Evolutionary conservation across 2,888 invertebrate genomes (phyloP).

Genomic region (Hofmannophila pseudospretella): DNA sequence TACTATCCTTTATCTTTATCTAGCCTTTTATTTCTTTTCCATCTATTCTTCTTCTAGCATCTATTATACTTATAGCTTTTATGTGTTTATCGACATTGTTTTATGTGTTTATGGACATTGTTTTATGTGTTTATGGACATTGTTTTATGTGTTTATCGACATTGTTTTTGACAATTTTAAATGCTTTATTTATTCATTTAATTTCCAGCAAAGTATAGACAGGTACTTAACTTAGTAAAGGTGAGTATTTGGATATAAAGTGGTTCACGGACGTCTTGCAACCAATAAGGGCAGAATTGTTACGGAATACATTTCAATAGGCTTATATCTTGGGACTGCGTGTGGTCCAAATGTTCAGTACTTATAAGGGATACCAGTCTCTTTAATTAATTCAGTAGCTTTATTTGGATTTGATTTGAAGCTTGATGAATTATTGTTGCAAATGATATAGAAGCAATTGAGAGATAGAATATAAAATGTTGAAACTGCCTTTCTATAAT

Average conservation of each 20-base stretch:
- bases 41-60: too few species aligned
- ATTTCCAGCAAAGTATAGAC: background rate
- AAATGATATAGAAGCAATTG: conserved; percentile 4
- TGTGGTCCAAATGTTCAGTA: conserved; percentile 36
- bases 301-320: conserved; percentile 18
- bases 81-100: too few species aligned
- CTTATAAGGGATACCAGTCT: conserved; percentile 28
- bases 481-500: too few species aligned
- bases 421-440: conserved; percentile 8
- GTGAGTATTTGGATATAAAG: background rate
- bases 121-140: too few species aligned
- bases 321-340: conserved; percentile 18
- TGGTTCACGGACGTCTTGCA: conserved; percentile 17
- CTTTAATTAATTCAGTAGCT: conserved; percentile 10
- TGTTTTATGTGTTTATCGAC: too few species aligned
- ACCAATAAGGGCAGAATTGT: conserved; percentile 26
- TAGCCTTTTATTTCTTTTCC: too few species aligned
- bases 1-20: too few species aligned
- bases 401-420: conserved; percentile 6
- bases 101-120: too few species aligned
- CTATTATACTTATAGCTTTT: too few species aligned
- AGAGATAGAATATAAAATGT: conserved; percentile 6
- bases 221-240: too few species aligned
- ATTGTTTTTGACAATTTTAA: too few species aligned
- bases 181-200: background rate